These are phyloP conservation scores for Phyllotis vaccarum DNA, from an alignment of 2,797 vertebrate species.

Conservation along the genomic window DNA sequence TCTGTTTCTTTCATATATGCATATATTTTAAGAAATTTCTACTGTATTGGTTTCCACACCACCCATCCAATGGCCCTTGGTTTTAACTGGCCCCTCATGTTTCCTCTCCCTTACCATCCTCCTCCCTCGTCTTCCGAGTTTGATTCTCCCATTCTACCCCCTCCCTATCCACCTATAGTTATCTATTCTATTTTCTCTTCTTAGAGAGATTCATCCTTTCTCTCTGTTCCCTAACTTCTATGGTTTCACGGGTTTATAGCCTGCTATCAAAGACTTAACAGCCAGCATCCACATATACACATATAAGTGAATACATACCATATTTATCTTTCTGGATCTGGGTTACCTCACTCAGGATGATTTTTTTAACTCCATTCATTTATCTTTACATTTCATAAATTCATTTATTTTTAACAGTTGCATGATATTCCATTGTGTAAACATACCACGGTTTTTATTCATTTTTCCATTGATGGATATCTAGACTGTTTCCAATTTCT, in stretches of 20 bases:
- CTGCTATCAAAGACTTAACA: not conserved
- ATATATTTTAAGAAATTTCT: not conserved
- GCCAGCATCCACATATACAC: not conserved
- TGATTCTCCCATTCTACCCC: not conserved
- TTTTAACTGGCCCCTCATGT: not conserved
- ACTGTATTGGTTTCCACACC: not conserved
- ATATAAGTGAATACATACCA: not conserved
- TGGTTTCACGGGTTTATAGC: not conserved
- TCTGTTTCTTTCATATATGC: not conserved
- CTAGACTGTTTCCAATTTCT: not conserved
- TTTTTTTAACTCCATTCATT: not conserved
- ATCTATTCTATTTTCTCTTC: not conserved
- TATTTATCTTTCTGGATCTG: not conserved
- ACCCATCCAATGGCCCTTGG: not conserved
- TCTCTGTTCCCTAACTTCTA: not conserved
- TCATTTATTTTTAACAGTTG: not conserved
- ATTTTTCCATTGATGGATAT: not conserved
- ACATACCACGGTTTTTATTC: not conserved
- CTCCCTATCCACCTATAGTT: too few species aligned
- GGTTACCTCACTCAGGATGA: not conserved
- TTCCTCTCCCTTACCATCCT: not conserved
- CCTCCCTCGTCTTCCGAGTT: not conserved
- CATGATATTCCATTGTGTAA: not conserved
- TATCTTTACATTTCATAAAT: not conserved
- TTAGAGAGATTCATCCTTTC: not conserved